Evolutionary conservation across 2,888 invertebrate species (phyloP).

Genomic region (Clistopyga incitator): DNA sequence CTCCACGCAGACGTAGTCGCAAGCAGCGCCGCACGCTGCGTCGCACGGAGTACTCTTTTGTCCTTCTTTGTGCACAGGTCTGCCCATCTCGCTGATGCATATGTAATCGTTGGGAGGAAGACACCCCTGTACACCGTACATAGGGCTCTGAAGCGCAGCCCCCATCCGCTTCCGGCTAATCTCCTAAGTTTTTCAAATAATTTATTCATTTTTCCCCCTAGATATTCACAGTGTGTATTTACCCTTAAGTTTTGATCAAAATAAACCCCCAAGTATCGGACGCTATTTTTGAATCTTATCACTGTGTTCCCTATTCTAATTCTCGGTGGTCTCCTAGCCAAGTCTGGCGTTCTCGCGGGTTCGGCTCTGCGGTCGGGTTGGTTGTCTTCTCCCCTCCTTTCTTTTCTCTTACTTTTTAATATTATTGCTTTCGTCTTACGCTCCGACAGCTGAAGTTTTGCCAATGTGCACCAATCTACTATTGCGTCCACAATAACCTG

Average conservation of each 20-base stretch:
- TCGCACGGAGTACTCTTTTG: neutral
- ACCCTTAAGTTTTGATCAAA: neutral
- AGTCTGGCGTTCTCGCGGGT: neutral
- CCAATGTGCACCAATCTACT: neutral
- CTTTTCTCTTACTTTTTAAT: constrained; percentile 13
- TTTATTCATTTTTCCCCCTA: neutral
- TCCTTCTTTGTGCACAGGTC: neutral
- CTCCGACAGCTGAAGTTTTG: neutral
- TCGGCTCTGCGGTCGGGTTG: constrained; percentile 12
- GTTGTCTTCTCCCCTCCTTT: constrained; percentile 14
- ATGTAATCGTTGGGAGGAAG: constrained; percentile 2
- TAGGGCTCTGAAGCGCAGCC: neutral
- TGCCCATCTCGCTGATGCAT: neutral
- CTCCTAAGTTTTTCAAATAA: neutral
- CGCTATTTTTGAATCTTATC: neutral
- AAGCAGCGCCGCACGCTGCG: neutral
- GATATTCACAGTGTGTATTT: neutral
- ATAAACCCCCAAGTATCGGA: constrained; percentile 4
- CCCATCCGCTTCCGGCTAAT: neutral
- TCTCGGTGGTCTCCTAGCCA: constrained; percentile 4
- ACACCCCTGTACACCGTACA: neutral
- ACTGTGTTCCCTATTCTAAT: constrained; percentile 11
- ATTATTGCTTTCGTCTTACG: constrained; percentile 17
- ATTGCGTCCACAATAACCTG: neutral
- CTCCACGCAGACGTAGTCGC: neutral